A percentile compares a stretch with the other conserved stretches of the same genome.
Conservation (phyloP, 1,140 invertebrate species). For the Aphelenchoides avenae region DNA sequence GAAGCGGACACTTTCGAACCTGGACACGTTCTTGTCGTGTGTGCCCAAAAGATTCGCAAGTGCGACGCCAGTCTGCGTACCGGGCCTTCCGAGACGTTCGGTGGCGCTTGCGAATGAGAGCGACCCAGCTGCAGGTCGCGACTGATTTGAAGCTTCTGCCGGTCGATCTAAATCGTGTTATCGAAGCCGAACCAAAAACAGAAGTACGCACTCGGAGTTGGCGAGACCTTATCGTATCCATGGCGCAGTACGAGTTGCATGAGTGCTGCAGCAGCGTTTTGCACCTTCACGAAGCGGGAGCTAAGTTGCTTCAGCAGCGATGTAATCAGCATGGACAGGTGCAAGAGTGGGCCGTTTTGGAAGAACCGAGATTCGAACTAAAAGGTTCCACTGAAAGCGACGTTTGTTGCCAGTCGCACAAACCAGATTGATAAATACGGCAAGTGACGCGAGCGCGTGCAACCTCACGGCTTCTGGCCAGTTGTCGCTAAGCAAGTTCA, state of each 20-base stretch:
- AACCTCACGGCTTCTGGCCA: conserved; percentile 83
- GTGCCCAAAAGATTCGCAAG: conserved; percentile 47
- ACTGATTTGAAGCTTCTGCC: not conserved
- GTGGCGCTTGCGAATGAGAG: conserved; percentile 8
- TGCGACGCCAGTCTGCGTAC: conserved; percentile 51
- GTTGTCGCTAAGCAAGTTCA: conserved; percentile 78
- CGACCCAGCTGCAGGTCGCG: conserved; percentile 6
- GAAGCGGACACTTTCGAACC: conserved; percentile 37
- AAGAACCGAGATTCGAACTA: conserved; percentile 59
- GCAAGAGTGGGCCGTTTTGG: conserved; percentile 45
- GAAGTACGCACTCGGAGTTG: conserved; percentile 15
- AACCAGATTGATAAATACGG: conserved; percentile 82
- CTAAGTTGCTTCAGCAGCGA: conserved; percentile 51
- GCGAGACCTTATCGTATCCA: conserved; percentile 46
- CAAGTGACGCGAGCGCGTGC: conserved; percentile 81
- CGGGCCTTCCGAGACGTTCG: conserved; percentile 34
- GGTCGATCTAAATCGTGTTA: no score
- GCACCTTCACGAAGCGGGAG: conserved; percentile 42
- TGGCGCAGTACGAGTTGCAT: conserved; percentile 49
- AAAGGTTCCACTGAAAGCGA: conserved; percentile 27
- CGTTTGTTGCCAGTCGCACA: conserved; percentile 61
- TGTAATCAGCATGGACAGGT: conserved; percentile 46
- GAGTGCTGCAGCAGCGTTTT: conserved; percentile 51
- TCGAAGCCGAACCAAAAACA: not conserved
- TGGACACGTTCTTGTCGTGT: conserved; percentile 39